Conservation (phyloP, 2,888 invertebrate species). For the Sinohyriopsis cumingii region DNA sequence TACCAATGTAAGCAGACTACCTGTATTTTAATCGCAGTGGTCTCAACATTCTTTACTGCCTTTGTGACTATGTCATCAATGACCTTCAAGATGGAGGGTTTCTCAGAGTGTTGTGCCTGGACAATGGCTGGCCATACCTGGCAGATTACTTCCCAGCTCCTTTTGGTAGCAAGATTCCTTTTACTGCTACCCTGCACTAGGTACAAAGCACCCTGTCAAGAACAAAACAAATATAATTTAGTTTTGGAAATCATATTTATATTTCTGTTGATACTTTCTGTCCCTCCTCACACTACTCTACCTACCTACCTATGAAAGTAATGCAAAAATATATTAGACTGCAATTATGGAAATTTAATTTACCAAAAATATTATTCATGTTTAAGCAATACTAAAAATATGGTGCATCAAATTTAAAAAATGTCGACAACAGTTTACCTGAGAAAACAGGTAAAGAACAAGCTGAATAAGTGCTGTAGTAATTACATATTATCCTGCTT, state of each 20-base stretch:
- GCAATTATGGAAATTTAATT: too few relatives aligned
- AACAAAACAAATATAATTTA: constrained; percentile 8
- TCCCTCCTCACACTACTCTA: too few relatives aligned
- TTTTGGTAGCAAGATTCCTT: constrained; percentile 79
- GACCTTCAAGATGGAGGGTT: constrained; percentile 76
- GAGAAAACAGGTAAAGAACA: too few relatives aligned
- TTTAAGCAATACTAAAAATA: too few relatives aligned
- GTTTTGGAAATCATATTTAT: not conserved
- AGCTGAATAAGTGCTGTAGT: too few relatives aligned
- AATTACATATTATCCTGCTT: too few relatives aligned
- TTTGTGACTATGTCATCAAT: constrained; percentile 72
- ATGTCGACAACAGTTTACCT: too few relatives aligned
- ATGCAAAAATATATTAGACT: too few relatives aligned
- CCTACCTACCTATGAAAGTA: too few relatives aligned
- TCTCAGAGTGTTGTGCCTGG: constrained; percentile 86
- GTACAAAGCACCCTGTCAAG: constrained; percentile 81
- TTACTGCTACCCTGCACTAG: constrained; percentile 79
- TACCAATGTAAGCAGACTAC: constrained; percentile 34
- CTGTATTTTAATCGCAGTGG: constrained; percentile 60
- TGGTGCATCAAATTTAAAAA: too few relatives aligned
- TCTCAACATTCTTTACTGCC: constrained; percentile 68
- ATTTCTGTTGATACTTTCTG: not conserved
- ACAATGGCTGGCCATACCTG: constrained; percentile 86
- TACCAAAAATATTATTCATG: too few relatives aligned
- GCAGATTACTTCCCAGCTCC: constrained; percentile 83